A percentile compares a stretch with the other conserved stretches of the same genome.
Conservation (phyloP, 2,113 vertebrate genomes). For the Gallinago paraguaiae region DNA sequence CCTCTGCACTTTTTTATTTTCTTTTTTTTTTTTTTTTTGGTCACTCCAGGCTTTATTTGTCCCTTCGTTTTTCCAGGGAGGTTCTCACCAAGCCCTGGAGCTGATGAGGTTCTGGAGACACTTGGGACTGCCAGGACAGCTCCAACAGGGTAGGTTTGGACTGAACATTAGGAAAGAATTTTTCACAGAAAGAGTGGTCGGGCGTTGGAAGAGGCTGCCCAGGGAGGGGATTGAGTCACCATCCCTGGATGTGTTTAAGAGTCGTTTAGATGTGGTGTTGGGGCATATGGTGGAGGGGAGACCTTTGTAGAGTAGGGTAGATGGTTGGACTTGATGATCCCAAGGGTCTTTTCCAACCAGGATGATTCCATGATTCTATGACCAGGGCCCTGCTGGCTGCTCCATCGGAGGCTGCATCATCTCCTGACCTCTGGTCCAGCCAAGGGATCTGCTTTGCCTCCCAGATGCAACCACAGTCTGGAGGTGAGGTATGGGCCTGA, state of each 20-base stretch:
- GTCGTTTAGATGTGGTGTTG: too few species aligned
- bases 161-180: too few species aligned
- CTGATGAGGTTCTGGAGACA: fast-evolving
- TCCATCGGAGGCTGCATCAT: fast-evolving
- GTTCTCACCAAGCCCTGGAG: not conserved
- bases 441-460: not conserved
- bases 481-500: not conserved
- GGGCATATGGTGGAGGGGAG: too few species aligned
- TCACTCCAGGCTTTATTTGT: not conserved
- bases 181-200: too few species aligned
- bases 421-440: not conserved
- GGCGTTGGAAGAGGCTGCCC: too few species aligned
- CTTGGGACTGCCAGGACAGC: not conserved
- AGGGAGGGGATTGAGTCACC: too few species aligned
- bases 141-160: too few species aligned
- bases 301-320: too few species aligned
- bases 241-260: too few species aligned
- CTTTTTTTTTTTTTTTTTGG: not conserved
- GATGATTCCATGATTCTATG: too few species aligned
- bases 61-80: not conserved
- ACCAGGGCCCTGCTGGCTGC: not conserved
- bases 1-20: not conserved
- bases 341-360: too few species aligned
- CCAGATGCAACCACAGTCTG: fast-evolving
- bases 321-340: too few species aligned